Conservation (phyloP, 2,888 invertebrate species). For the Nymphalis c-album region DNA sequence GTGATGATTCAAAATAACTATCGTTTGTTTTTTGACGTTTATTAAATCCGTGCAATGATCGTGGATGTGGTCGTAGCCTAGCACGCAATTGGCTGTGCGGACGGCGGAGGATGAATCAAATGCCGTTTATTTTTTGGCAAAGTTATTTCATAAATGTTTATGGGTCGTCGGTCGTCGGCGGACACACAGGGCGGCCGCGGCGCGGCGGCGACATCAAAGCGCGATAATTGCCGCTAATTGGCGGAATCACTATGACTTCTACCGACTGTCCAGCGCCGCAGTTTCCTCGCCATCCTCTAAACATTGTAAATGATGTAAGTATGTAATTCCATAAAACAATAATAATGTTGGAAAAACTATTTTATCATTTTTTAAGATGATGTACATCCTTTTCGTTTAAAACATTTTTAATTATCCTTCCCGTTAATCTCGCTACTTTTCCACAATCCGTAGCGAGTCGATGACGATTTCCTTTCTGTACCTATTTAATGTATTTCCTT, state of each 20-base stretch:
- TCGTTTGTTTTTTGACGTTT: neutral
- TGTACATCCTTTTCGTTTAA: too few relatives aligned
- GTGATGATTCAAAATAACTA: neutral
- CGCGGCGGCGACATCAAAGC: conserved; percentile 33
- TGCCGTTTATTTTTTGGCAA: conserved; percentile 14
- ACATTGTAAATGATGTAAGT: neutral
- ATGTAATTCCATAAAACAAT: neutral
- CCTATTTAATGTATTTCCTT: too few relatives aligned
- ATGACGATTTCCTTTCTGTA: too few relatives aligned
- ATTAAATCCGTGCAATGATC: neutral
- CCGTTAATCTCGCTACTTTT: too few relatives aligned
- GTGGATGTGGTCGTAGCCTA: neutral
- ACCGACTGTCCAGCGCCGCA: neutral
- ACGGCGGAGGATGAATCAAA: neutral
- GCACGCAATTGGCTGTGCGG: neutral
- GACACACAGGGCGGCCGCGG: conserved; percentile 12
- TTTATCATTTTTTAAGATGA: too few relatives aligned
- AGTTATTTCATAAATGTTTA: conserved; percentile 16
- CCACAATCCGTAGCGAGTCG: too few relatives aligned
- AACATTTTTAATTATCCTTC: too few relatives aligned
- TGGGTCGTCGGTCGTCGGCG: conserved; percentile 14
- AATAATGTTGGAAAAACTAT: neutral
- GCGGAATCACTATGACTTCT: conserved; percentile 20
- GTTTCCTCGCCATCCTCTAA: neutral
- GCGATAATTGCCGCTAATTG: conserved; percentile 30